phyloP scores from a whole-genome alignment of 1,140 invertebrate genomes.

The Pomacea maculata region DNA sequence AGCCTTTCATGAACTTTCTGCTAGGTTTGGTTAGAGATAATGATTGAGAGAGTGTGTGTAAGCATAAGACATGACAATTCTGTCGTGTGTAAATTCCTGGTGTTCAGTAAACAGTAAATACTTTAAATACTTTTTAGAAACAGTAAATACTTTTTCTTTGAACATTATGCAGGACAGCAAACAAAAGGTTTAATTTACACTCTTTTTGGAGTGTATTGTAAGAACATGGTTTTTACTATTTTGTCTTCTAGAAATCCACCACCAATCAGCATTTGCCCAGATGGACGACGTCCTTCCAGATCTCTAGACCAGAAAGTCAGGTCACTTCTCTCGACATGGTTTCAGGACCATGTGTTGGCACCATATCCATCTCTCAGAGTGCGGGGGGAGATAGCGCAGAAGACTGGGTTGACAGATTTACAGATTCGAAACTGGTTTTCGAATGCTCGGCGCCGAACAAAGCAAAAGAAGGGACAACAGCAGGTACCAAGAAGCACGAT shows the following conservation, averaged over 20 bases:
- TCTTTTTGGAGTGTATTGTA: not conserved
- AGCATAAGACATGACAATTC: not conserved
- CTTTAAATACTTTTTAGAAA: no score
- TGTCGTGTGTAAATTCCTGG: not conserved
- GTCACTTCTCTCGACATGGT: not conserved
- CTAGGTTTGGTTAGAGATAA: not conserved
- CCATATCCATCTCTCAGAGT: constrained; percentile 2
- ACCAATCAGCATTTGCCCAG: constrained; percentile 5
- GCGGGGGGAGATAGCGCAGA: not conserved
- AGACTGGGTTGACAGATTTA: constrained; percentile 3
- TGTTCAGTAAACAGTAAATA: not conserved
- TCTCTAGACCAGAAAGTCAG: not conserved
- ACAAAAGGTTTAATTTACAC: not conserved
- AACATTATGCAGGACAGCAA: not conserved
- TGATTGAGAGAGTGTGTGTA: not conserved
- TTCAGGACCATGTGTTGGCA: not conserved
- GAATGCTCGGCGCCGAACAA: constrained; percentile 6
- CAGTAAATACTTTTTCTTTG: not conserved
- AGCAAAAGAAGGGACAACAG: not conserved
- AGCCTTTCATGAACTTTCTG: not conserved
- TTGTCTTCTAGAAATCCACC: constrained; percentile 11
- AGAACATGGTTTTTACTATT: not conserved
- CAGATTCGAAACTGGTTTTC: constrained; percentile 20
- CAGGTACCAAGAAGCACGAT: not conserved
- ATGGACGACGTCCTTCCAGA: not conserved